Base-by-base conservation (phyloP, 2,113 vertebrate species). In the Aix galericulata region DNA sequence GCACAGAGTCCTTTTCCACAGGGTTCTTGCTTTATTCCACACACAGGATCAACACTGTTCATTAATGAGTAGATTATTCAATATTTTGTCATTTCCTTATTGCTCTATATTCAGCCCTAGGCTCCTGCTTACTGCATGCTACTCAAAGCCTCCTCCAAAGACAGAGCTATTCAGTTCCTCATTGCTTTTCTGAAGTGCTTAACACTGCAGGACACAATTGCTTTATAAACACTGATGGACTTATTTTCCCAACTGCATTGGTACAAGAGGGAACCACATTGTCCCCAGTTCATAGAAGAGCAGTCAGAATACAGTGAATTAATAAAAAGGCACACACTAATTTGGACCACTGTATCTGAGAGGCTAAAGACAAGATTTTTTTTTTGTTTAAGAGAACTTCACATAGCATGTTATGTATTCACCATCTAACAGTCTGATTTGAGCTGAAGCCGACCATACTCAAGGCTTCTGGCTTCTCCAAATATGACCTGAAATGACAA, bases 181-280 rank as follows among this genome's bases (percentile, higher is more conserved):
- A 25, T 84, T 74, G 69, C 48, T 93, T 96, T 91, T 93, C 83
- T 93, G 8, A 94, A 93, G 81, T 66, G 81, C 66, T 87, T 73
- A 92, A 67, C 93, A 64, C 92, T 82, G 81, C 76, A 84, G 91
- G 89, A 97, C 48, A 89, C 66, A 73, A 50, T 81, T 62, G 86
- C 89, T 94, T 92, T 76, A 66, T 68, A 76, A 92, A 80, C 82
- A 79, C 40, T 53, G 83, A 94, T 89, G 86, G 86, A 36, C 84
- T 92, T 84, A 93, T 93, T 93, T 95, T 85, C 90, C 73, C 90
- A 94, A 72, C 64, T 93, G 64, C 80, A 88, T 59, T 71, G 71
- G 27, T 79, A 84, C 38, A 83, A 69, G 83, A 69, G 31, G n/a
- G 27, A 62, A 66, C 31, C 10, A 53, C 53, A 73, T 34, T 94